A percentile compares a stretch with the other conserved stretches of the same genome.
These are phyloP conservation scores for Siderastrea radians DNA, from an alignment of 92 coral and sea anemone genomes.

Conservation along the genomic window DNA sequence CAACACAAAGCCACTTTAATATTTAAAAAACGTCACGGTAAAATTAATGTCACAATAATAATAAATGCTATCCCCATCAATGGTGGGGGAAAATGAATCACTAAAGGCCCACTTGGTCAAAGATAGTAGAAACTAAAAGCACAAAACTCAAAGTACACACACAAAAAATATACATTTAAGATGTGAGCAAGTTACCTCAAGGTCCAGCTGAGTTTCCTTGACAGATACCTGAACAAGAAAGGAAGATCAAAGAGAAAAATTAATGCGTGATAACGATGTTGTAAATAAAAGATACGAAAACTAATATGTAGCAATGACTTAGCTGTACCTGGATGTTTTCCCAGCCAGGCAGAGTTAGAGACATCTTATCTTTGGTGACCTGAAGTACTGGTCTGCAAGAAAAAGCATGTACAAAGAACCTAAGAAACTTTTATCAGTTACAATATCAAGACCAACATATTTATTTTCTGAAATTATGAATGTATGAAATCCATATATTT, in stretches of 20 bases:
- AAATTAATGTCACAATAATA: too few relatives aligned
- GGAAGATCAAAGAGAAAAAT: not conserved
- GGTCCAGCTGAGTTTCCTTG: conserved; percentile 26
- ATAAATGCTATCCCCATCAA: too few relatives aligned
- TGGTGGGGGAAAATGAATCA: too few relatives aligned
- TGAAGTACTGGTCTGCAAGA: conserved; percentile 73
- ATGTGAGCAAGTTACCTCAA: conserved; percentile 15
- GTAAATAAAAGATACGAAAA: not conserved
- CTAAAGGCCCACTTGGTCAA: too few relatives aligned
- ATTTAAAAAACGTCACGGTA: too few relatives aligned
- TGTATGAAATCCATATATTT: too few relatives aligned
- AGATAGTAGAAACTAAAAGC: not conserved
- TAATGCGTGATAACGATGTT: not conserved
- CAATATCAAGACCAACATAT: too few relatives aligned
- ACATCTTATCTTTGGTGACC: conserved; percentile 79
- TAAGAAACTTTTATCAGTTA: not conserved
- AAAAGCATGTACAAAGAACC: not conserved
- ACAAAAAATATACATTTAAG: not conserved
- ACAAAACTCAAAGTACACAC: not conserved
- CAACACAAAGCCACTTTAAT: too few relatives aligned
- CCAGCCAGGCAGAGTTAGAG: conserved; percentile 91
- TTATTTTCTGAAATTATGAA: too few relatives aligned
- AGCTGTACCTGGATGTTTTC: conserved; percentile 72
- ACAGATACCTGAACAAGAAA: conserved; percentile 7
- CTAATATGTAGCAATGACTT: not conserved